Evolutionary conservation across 2,888 invertebrate genomes (phyloP).

Genomic region (Chaitophorus viminalis): DNA sequence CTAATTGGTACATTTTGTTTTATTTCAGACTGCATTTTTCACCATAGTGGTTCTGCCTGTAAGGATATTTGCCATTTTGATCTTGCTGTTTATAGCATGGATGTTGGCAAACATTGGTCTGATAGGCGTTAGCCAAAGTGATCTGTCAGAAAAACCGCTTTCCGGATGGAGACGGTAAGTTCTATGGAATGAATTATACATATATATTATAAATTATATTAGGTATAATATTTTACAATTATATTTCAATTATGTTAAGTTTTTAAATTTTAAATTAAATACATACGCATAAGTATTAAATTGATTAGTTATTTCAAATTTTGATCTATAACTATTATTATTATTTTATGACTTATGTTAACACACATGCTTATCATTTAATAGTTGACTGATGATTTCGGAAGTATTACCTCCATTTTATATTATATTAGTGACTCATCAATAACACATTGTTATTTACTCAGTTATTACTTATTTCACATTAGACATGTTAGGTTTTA

Average conservation of each 20-base stretch:
- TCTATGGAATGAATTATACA: not conserved
- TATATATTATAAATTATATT: not conserved
- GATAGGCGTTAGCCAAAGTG: constrained; percentile 82
- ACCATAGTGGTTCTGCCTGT: constrained; percentile 86
- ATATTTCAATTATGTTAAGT: no score
- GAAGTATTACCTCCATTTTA: not conserved
- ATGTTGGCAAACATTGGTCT: constrained; percentile 84
- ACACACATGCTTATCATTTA: not conserved
- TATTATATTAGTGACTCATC: no score
- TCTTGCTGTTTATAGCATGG: constrained; percentile 84
- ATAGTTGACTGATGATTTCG: not conserved
- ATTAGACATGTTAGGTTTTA: constrained; percentile 6
- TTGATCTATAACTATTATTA: no score
- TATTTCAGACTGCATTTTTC: constrained; percentile 84
- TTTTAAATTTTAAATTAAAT: not conserved
- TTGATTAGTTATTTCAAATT: not conserved
- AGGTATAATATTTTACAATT: no score
- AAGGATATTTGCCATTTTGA: constrained; percentile 80
- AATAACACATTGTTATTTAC: not conserved
- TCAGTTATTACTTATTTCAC: no score
- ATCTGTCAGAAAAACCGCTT: constrained; percentile 80
- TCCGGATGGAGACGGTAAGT: constrained; percentile 90
- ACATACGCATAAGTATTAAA: no score
- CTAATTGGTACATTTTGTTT: constrained; percentile 61
- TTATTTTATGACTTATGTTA: not conserved